Percentiles rank a stretch among this genome's conserved stretches.
These are phyloP conservation scores for Dermolepida albohirtum DNA, from an alignment of 2,888 invertebrate species.

Conservation along the genomic window DNA sequence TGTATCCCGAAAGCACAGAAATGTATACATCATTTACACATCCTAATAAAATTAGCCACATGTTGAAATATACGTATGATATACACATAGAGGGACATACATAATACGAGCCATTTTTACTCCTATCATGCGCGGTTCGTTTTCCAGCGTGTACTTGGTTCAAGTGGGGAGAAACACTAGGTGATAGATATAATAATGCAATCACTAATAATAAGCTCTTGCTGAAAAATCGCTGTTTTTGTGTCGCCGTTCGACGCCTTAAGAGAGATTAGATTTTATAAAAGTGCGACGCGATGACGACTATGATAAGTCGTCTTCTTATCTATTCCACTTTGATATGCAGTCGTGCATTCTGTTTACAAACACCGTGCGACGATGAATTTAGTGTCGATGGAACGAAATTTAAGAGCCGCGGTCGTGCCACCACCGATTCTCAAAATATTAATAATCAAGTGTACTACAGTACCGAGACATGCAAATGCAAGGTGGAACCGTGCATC, in stretches of 20 bases:
- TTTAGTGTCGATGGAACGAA: not conserved
- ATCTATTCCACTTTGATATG: constrained; percentile 5
- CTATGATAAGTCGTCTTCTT: not conserved
- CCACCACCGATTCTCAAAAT: too few relatives aligned
- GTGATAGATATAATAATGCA: constrained; percentile 33
- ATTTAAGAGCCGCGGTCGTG: too few relatives aligned
- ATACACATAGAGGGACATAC: constrained; percentile 15
- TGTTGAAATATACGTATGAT: constrained; percentile 16
- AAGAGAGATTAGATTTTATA: constrained; percentile 8
- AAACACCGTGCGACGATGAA: constrained; percentile 17
- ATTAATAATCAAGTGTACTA: too few relatives aligned
- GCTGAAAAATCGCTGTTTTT: constrained; percentile 26
- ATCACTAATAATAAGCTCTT: constrained; percentile 34
- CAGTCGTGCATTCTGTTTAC: constrained; percentile 16
- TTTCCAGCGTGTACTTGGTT: not conserved
- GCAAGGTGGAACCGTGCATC: constrained; percentile 18
- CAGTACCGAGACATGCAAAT: not conserved
- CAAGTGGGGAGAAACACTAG: constrained; percentile 30
- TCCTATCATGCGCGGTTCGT: constrained; percentile 21
- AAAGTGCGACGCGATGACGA: not conserved
- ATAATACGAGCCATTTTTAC: not conserved
- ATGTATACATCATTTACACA: constrained; percentile 2
- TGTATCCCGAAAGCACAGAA: constrained; percentile 10
- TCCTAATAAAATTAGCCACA: constrained; percentile 8
- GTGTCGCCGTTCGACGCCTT: constrained; percentile 2